Evolutionary conservation across 2,797 vertebrate genomes (phyloP).

Genomic region (Dermochelys coriacea): DNA sequence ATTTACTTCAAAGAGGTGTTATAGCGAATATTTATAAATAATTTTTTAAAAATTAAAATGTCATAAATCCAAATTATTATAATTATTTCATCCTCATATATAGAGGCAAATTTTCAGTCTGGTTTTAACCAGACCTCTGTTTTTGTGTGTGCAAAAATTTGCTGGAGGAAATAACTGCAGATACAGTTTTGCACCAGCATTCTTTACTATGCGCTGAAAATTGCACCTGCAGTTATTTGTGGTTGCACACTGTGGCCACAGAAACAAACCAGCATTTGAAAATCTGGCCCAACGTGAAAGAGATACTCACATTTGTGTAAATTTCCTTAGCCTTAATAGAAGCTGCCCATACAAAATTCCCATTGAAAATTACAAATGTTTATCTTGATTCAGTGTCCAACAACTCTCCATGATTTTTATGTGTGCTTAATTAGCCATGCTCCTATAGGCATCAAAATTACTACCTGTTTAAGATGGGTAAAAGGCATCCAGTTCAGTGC

Average conservation of each 20-base stretch:
- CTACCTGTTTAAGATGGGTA: neutral
- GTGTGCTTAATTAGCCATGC: neutral
- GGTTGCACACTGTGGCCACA: neutral
- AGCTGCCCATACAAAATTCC: neutral
- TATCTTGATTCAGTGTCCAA: neutral
- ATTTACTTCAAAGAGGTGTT: no score
- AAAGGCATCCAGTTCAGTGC: neutral
- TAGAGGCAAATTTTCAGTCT: neutral
- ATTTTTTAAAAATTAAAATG: conserved; percentile 11
- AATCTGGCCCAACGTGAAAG: neutral
- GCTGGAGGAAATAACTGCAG: neutral
- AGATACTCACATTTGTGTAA: fast-evolving
- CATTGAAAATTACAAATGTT: neutral
- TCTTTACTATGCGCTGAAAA: neutral
- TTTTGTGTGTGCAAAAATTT: neutral
- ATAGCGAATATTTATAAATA: neutral
- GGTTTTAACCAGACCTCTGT: neutral
- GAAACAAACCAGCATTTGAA: neutral
- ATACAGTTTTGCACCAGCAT: neutral
- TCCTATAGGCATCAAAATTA: neutral
- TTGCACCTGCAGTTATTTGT: neutral
- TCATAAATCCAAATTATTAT: neutral
- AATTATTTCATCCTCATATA: neutral
- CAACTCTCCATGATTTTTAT: neutral
- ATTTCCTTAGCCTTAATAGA: neutral